Evolutionary conservation across 2,888 invertebrate genomes (phyloP), one percentile per base, ranked within the genome.

Genomic region (Itoplectis maculator): DNA sequence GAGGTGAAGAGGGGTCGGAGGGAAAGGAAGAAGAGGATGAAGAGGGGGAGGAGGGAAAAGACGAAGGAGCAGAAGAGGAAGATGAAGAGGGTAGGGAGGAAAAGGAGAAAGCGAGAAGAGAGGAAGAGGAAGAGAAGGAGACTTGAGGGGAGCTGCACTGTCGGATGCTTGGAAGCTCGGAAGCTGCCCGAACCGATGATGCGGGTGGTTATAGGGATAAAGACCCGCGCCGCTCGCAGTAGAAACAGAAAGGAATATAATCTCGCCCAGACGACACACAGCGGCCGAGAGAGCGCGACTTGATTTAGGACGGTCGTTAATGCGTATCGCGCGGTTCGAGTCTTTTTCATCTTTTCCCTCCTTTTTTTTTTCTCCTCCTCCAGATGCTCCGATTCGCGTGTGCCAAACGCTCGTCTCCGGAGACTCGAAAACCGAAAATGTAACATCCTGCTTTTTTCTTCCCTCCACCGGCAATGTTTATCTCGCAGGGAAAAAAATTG

Each of bases 251-350:
- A 74, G 35, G 3, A n/a, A 81, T n/a, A 74, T 56, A 74, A 81
- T 81, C 11, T n/a, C 40, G 56, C 20, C n/a, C 29, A 20, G 70
- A 69, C 35, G 42, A 42, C 42, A 37, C 49, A 40, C 7, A 29
- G 20, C 54, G 37, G n/a, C n/a, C n/a, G n/a, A n/a, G n/a, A n/a
- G n/a, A 20, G 40, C 59, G 61, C 40, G 42, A 18, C 51, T 59
- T 74, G 78, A 82, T 82, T 78, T 82, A 82, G 56, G 74, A 77
- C 20, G 20, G 56, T 74, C 78, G 68, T 81, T 81, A 81, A 74
- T 74, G 73, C 65, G 78, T 69, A 74, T 81, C 72, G 9, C 69
- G 49, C 69, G 49, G 51, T 47, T 47, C 8, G 3, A 13, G 5
- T 49, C 69, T 78, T 70, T 66, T 76, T 76, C 70, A 51, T 51